Evolutionary conservation across 1,140 invertebrate species (phyloP).

Genomic region (Pentalonia nigronervosa): DNA sequence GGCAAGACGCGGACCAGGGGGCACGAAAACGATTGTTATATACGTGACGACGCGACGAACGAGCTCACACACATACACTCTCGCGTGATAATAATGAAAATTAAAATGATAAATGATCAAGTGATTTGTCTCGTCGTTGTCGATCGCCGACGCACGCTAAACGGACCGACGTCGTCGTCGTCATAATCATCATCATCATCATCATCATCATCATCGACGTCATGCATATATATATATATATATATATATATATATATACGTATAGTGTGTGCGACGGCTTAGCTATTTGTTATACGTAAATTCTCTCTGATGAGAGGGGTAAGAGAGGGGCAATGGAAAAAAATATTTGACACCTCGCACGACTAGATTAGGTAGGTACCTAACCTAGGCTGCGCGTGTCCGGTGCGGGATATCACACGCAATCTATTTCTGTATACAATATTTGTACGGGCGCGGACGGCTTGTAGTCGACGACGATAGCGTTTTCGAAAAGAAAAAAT

Average conservation of each 20-base stretch:
- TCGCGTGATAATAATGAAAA: constrained; percentile 39
- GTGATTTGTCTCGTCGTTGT: constrained; percentile 46
- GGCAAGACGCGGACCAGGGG: neutral
- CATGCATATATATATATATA: neutral
- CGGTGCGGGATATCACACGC: neutral
- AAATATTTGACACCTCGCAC: neutral
- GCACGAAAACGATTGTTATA: constrained; percentile 34
- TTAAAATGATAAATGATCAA: constrained; percentile 52
- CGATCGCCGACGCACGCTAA: constrained; percentile 26
- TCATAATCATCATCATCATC: neutral
- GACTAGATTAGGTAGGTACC: neutral
- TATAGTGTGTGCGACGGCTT: neutral
- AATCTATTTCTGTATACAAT: neutral
- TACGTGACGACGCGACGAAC: constrained; percentile 42
- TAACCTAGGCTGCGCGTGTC: neutral
- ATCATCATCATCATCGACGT: constrained; percentile 5
- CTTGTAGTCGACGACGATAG: too few relatives aligned
- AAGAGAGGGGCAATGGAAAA: neutral
- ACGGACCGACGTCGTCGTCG: neutral
- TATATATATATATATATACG: neutral
- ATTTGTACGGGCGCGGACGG: neutral
- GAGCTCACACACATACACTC: neutral
- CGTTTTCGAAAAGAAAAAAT: neutral
- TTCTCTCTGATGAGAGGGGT: neutral
- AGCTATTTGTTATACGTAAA: neutral